Conservation (phyloP, 2,797 vertebrate genomes). For the Pyrrhura leucotis region DNA sequence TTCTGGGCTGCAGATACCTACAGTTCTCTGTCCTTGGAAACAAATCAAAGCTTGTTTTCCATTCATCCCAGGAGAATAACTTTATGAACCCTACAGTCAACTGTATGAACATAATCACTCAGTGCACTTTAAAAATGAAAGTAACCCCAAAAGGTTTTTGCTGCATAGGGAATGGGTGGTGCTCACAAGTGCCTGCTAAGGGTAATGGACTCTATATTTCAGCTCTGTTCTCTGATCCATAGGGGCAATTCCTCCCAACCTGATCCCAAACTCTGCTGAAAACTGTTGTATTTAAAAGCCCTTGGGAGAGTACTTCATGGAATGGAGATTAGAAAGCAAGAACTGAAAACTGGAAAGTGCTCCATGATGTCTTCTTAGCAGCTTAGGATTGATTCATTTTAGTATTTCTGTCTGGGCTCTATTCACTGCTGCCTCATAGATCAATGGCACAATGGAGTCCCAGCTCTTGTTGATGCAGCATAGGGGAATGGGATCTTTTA, state of each 20-base stretch:
- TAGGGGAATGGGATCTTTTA: slow-evolving; percentile 61
- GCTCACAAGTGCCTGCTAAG: neutral
- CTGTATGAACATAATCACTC: neutral
- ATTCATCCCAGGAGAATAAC: neutral
- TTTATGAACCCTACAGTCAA: neutral
- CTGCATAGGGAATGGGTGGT: neutral
- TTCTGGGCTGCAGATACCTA: neutral
- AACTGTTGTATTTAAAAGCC: slow-evolving; percentile 26
- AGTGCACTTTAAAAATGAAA: neutral
- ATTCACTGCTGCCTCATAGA: slow-evolving; percentile 26
- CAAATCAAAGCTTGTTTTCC: neutral
- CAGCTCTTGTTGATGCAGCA: slow-evolving; percentile 55
- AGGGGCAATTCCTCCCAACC: neutral
- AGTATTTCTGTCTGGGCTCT: slow-evolving; percentile 4
- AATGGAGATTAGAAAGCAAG: slow-evolving; percentile 44
- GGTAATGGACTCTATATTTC: neutral
- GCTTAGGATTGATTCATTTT: slow-evolving; percentile 48
- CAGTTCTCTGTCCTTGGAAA: neutral
- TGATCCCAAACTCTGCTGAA: neutral
- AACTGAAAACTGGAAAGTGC: slow-evolving; percentile 20
- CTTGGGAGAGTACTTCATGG: slow-evolving; percentile 31
- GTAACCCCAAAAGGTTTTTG: neutral
- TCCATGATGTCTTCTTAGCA: slow-evolving; percentile 27
- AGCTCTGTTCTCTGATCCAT: neutral
- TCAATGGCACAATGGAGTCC: slow-evolving; percentile 32